A percentile compares a stretch with the other conserved stretches of the same genome.
These are phyloP conservation scores for Platichthys flesus DNA, from an alignment of 2,113 vertebrate genomes.

Conservation along the genomic window DNA sequence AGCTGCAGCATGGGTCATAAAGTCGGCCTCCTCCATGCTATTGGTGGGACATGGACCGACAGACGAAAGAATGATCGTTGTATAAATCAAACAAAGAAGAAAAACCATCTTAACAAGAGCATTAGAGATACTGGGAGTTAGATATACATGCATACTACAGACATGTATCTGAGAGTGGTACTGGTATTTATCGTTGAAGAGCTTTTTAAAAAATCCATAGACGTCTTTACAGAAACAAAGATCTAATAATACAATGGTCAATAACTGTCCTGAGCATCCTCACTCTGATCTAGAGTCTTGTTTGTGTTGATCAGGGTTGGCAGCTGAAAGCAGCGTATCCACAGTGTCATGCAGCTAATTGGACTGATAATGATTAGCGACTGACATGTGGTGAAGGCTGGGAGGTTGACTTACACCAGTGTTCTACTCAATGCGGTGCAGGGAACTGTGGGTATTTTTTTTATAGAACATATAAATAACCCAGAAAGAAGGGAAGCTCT, in stretches of 20 bases:
- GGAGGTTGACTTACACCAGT: no score
- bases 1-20: neutral
- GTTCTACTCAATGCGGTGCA: neutral
- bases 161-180: no score
- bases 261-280: neutral
- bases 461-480: neutral
- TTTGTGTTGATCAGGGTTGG: neutral
- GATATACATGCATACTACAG: no score
- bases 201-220: no score
- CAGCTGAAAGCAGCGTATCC: neutral
- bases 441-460: neutral
- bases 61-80: neutral
- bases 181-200: neutral
- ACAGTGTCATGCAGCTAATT: neutral
- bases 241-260: no score
- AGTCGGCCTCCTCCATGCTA: no score
- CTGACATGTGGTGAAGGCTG: no score
- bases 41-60: no score
- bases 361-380: neutral
- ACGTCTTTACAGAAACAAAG: neutral
- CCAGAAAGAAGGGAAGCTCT: slow-evolving; percentile 8
- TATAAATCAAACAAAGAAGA: neutral
- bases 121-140: no score
- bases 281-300: neutral
- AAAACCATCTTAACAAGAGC: neutral